Conservation (phyloP, 1,140 invertebrate genomes). For the Eulimnadia texana region DNA sequence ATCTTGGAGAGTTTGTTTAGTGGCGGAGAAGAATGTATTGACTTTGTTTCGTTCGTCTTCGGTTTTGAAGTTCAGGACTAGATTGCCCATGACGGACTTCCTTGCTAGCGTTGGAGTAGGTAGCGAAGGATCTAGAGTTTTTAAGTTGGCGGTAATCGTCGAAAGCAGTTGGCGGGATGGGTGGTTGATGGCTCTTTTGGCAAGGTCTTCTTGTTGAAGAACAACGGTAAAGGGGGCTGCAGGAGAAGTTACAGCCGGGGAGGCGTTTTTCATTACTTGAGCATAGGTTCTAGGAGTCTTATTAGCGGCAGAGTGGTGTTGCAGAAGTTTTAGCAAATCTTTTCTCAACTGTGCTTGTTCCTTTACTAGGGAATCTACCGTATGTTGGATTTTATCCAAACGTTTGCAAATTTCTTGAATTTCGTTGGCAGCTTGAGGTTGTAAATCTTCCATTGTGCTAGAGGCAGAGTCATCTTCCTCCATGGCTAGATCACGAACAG, state of each 20-base stretch:
- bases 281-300: neutral
- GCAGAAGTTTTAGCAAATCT: too few species aligned
- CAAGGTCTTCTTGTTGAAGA: neutral
- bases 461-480: too few species aligned
- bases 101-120: neutral
- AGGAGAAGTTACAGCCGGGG: neutral
- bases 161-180: neutral
- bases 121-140: neutral
- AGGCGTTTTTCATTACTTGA: neutral
- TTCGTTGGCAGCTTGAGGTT: too few species aligned
- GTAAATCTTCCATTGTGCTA: too few species aligned
- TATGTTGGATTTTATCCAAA: too few species aligned
- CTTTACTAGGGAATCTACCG: too few species aligned
- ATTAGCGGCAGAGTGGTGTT: neutral
- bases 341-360: too few species aligned
- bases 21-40: neutral
- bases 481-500: too few species aligned
- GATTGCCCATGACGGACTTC: neutral
- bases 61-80: neutral
- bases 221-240: neutral
- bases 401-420: too few species aligned
- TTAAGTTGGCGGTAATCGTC: neutral
- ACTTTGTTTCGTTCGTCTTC: neutral
- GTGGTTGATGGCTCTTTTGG: neutral
- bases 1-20: neutral